Percentiles rank a stretch among this genome's conserved stretches.
These are phyloP conservation scores for Spisula solida DNA, from an alignment of 2,888 invertebrate species.

Conservation along the genomic window DNA sequence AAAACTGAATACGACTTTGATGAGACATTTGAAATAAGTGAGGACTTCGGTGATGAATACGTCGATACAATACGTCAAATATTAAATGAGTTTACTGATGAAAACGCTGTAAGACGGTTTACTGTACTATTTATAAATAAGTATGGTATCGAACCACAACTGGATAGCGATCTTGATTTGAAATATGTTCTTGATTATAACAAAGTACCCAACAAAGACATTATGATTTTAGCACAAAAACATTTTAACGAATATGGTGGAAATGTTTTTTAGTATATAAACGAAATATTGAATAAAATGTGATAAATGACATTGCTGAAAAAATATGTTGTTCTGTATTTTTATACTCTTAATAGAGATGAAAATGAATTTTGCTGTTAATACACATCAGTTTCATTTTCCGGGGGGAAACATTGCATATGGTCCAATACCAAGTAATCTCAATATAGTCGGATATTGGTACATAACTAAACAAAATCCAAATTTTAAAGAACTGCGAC, in stretches of 20 bases:
- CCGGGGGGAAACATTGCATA: slow-evolving; percentile 23
- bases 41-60: neutral
- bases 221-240: slow-evolving; percentile 18
- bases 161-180: neutral
- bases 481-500: slow-evolving; percentile 12
- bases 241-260: slow-evolving; percentile 22
- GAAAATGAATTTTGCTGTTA: neutral
- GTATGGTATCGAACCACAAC: slow-evolving; percentile 2
- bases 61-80: neutral
- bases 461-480: neutral
- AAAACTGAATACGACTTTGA: neutral
- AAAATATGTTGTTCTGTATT: neutral
- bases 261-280: neutral
- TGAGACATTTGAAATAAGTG: neutral
- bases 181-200: neutral
- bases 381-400: slow-evolving; percentile 31
- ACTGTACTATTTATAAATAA: neutral
- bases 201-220: neutral
- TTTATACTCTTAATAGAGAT: neutral
- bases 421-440: neutral
- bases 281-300: neutral
- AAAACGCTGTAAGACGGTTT: neutral
- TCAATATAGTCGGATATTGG: slow-evolving; percentile 28
- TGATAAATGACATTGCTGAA: neutral
- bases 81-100: neutral